Percentiles rank a stretch among this genome's conserved stretches.
Conservation (phyloP, 2,797 vertebrate species). For the Gorsachius magnificus region DNA sequence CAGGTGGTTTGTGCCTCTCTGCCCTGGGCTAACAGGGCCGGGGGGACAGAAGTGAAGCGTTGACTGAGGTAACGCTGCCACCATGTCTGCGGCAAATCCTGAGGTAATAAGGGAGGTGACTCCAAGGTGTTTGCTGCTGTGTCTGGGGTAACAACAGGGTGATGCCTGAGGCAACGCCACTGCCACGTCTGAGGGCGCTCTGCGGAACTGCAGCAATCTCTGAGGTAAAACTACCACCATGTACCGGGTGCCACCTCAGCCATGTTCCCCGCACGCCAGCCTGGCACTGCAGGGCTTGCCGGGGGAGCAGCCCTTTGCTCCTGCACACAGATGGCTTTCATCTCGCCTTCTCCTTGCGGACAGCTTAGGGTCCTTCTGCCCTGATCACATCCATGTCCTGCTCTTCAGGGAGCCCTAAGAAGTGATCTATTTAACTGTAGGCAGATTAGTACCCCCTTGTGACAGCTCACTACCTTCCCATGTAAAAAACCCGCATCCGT, state of each 20-base stretch:
- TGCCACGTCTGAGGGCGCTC: no score
- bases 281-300: background rate
- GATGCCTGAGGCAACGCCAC: no score
- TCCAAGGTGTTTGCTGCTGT: background rate
- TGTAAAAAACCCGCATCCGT: fast-evolving
- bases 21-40: background rate
- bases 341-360: background rate
- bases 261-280: fast-evolving
- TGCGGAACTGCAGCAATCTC: no score
- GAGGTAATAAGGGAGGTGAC: background rate
- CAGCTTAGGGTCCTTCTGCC: background rate
- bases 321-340: fast-evolving
- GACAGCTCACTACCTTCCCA: fast-evolving
- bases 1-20: background rate
- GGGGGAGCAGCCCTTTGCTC: background rate
- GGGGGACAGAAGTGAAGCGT: background rate
- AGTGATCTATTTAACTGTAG: background rate
- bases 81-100: fast-evolving
- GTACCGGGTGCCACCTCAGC: fast-evolving
- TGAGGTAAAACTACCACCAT: fast-evolving
- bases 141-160: no score
- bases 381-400: background rate
- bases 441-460: background rate
- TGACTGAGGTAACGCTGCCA: background rate
- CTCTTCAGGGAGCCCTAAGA: background rate